These are phyloP conservation scores for Drosophila helvetica DNA, from an alignment of 2,888 invertebrate species.

Conservation along the genomic window DNA sequence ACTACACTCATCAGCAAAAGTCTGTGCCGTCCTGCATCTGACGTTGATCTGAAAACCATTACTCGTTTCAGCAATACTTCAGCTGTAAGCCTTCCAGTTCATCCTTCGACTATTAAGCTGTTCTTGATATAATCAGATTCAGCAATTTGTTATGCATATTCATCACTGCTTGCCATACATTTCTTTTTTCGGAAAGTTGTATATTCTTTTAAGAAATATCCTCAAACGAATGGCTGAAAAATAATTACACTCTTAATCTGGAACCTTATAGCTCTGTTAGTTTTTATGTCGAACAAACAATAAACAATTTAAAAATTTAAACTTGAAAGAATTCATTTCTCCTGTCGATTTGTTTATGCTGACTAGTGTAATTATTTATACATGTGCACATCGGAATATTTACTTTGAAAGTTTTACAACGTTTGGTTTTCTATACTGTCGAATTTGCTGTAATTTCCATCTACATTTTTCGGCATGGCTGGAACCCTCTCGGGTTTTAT, in stretches of 20 bases:
- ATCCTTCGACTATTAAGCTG: neutral
- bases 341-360: too few relatives aligned
- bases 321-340: too few relatives aligned
- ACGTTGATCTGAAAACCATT: neutral
- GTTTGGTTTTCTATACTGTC: neutral
- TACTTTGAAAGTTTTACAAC: constrained; percentile 4
- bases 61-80: neutral
- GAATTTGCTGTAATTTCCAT: constrained; percentile 42
- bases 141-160: too few relatives aligned
- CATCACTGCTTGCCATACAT: too few relatives aligned
- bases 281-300: too few relatives aligned
- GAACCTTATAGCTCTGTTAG: too few relatives aligned
- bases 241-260: too few relatives aligned
- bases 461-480: constrained; percentile 19
- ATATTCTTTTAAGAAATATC: too few relatives aligned
- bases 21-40: neutral
- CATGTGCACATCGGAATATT: constrained; percentile 2
- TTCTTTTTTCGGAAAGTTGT: too few relatives aligned
- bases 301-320: too few relatives aligned
- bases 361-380: neutral
- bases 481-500: constrained; percentile 11
- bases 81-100: neutral
- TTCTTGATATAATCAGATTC: neutral
- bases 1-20: neutral
- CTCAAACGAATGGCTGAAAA: too few relatives aligned